phyloP scores from a whole-genome alignment of 2,113 vertebrate genomes.

The Regulus satrapa region DNA sequence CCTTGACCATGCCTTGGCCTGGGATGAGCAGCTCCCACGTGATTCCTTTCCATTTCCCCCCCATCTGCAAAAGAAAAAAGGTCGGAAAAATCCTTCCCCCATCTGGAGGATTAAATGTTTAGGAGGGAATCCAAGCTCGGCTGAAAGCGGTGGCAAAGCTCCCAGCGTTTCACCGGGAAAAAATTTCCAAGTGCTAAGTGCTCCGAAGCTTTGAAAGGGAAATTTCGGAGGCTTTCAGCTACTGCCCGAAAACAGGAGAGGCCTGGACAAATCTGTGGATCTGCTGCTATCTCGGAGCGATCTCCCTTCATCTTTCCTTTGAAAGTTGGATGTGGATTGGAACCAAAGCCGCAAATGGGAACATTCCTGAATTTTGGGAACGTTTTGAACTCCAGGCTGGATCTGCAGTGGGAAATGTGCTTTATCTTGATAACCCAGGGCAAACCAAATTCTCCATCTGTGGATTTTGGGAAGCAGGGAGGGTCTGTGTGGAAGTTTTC shows the following conservation, averaged over 20 bases:
- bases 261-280: neutral
- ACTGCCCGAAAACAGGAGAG: neutral
- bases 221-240: neutral
- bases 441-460: neutral
- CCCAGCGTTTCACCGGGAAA: neutral
- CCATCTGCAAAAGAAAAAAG: fast-evolving
- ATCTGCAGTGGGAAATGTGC: neutral
- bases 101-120: neutral
- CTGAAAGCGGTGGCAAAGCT: neutral
- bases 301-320: neutral
- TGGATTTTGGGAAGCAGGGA: neutral
- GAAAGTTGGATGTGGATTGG: neutral
- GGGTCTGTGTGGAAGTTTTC: neutral
- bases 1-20: neutral
- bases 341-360: neutral
- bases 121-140: neutral
- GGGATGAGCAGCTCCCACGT: neutral
- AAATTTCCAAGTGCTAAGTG: neutral
- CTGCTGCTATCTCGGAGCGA: neutral
- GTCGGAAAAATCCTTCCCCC: neutral
- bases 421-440: constrained; percentile 19
- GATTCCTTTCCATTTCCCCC: neutral
- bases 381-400: constrained; percentile 6
- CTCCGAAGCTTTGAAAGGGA: neutral
- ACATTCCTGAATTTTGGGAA: neutral